Evolutionary conservation across 2,797 vertebrate genomes (phyloP), one percentile per base, ranked within the genome.

Genomic region (Hypotaenidia philippensis): DNA sequence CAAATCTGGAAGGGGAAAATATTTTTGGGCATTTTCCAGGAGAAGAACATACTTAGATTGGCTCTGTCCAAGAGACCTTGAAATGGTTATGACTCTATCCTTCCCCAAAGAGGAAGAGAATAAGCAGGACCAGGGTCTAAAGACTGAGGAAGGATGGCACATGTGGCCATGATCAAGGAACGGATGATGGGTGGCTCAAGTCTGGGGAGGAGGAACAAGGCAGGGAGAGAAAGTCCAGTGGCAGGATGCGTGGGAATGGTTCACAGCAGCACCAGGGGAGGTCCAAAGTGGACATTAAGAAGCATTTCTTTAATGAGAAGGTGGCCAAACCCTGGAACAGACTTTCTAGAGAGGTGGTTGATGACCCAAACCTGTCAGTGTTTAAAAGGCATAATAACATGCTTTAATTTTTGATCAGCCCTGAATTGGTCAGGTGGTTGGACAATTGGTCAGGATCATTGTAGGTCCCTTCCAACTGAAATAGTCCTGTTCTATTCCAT

Each of bases 221-320:
- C 23, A 49, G 19, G 17, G 14, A 53, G 12, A 31, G 7, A 59
- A 80, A 4, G 8, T 52, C 50, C 50, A 29, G 27, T 29, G 27
- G 14, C 27, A 52, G 50, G 50, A 52, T 16, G 16, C 17, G 4
- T 52, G 50, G 27, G 50, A 63, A 41, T n/a, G 8, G 16, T 53
- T 57, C 74, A 49, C 68, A 83, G 29, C 23, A 53, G 25, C 5
- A 2, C 0, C 5, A 18, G 27, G 8, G 20, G 14, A 44, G 4
- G 0, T 71, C 53, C 3, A 31, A 2, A 27, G 10, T 21, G 45
- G 6, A 8, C 3, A 5, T 14, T 29, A 52, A 29, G 23, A 77
- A 61, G 16, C 13, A 16, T 47, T 18, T 53, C 22, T 59, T 47
- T 11, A 40, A 44, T 6, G 27, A 32, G 22, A 10, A 16, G 3